A percentile compares a stretch with the other conserved stretches of the same genome.
phyloP scores from a whole-genome alignment of 2,888 invertebrate genomes.

The Pseudeuparius sepicola region DNA sequence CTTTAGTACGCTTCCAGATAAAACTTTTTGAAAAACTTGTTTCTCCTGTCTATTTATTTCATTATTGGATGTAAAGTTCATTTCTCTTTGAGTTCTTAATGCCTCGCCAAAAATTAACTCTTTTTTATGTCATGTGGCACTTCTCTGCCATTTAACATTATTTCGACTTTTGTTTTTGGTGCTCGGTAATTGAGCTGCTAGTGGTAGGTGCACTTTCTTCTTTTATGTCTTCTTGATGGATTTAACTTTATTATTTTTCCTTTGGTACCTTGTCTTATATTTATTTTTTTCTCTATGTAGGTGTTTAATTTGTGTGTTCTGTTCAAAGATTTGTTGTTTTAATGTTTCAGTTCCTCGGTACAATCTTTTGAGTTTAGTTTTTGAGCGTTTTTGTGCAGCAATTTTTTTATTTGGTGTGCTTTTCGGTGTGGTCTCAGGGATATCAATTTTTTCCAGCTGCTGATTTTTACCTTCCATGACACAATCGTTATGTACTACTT shows the following conservation, averaged over 20 bases:
- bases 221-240: constrained; percentile 4
- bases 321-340: too few relatives aligned
- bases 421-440: too few relatives aligned
- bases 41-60: constrained; percentile 2
- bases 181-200: too few relatives aligned
- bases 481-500: too few relatives aligned
- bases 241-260: constrained; percentile 3
- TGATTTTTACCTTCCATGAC: too few relatives aligned
- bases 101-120: constrained; percentile 1
- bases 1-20: not conserved
- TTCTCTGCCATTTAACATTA: not conserved
- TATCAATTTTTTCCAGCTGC: too few relatives aligned
- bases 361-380: too few relatives aligned
- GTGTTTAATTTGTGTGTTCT: too few relatives aligned
- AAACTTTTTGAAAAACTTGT: not conserved
- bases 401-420: too few relatives aligned
- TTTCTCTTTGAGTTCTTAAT: constrained; percentile 5
- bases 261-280: not conserved
- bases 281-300: too few relatives aligned
- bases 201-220: constrained; percentile 3
- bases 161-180: constrained; percentile 7
- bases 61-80: constrained; percentile 2
- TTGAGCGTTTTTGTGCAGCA: too few relatives aligned
- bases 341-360: too few relatives aligned
- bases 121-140: constrained; percentile 4